phyloP scores from a whole-genome alignment of 2,113 vertebrate genomes.

The Macheiramphus alcinus region DNA sequence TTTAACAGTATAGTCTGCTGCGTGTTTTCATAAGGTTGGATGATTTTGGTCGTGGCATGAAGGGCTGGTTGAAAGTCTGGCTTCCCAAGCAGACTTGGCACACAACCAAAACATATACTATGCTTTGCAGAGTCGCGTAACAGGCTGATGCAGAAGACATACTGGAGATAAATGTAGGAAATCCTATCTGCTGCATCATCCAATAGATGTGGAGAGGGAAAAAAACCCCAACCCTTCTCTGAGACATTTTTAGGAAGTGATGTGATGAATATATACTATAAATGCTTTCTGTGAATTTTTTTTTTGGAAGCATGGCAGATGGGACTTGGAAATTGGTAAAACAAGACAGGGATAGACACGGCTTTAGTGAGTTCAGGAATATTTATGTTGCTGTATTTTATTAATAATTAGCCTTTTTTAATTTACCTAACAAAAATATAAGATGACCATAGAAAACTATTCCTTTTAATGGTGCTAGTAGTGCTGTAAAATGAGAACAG shows the following conservation, averaged over 20 bases:
- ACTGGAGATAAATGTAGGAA: constrained; percentile 3
- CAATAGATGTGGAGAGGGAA: background rate
- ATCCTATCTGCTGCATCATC: constrained; percentile 17
- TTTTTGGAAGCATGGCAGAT: background rate
- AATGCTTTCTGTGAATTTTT: background rate
- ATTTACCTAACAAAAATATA: background rate
- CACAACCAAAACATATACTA: background rate
- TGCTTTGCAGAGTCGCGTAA: constrained; percentile 45
- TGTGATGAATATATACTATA: background rate
- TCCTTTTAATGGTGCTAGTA: background rate
- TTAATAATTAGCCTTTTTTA: background rate
- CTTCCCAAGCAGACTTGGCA: constrained; percentile 34
- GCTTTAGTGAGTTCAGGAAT: too few relatives aligned
- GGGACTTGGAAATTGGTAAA: background rate
- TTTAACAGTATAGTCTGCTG: background rate
- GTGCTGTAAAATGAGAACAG: background rate
- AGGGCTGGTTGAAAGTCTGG: background rate
- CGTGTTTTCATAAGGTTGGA: background rate
- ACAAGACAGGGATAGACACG: background rate
- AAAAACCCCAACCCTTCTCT: background rate
- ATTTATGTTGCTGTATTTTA: background rate
- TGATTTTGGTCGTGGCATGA: background rate
- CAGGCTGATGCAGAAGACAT: constrained; percentile 13
- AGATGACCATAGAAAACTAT: background rate
- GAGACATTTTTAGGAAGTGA: constrained; percentile 24